Base-by-base conservation (phyloP, 2,888 invertebrate genomes). In the Sesamia inferens region DNA sequence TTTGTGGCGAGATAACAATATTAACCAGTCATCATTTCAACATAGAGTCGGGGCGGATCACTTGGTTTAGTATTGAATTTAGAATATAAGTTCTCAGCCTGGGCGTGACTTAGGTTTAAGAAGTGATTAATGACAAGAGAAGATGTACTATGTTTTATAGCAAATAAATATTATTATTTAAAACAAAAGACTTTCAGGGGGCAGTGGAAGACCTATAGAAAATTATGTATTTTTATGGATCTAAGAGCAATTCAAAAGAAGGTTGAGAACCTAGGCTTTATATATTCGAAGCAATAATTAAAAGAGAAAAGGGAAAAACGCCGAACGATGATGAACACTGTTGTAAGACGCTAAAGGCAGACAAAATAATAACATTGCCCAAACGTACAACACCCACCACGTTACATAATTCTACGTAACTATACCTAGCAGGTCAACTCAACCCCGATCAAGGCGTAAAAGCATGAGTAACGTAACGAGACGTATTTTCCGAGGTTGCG, bases 401-500 rank as follows among this genome's bases (percentile, higher is more conserved):
- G 1, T 74, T 68, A 78, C 65, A 80, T 79, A 79, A 76, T 16
- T 44, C 31, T 59, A n/a, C 48, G 66, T 68, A 68, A 79, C 63
- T 42, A 14, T n/a, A 48, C 48, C n/a, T n/a, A 61, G 3, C 22
- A 42, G 22, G n/a, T n/a, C 54, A 39, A 51, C 64, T 63, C 58
- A 70, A 65, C 57, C 61, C 47, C 55, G 44, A 48, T 65, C 57
- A 11, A 59, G 55, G 58, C 73, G 71, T 51, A 6, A 6, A 39
- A 68, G 71, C 71, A 71, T 78, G 71, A 81, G 78, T 83, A 76
- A 85, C 51, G 16, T 72, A 55, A 71, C 67, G 22, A 62, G 76
- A 61, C 76, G 85, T 80, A 68, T 84, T 85, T 85, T 68, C 85
- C 85, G 78, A 84, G 79, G 77, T 83, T 78, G 42, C 70, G 24